phyloP scores from a whole-genome alignment of 1,140 invertebrate species.

The Dufourea novaeangliae region DNA sequence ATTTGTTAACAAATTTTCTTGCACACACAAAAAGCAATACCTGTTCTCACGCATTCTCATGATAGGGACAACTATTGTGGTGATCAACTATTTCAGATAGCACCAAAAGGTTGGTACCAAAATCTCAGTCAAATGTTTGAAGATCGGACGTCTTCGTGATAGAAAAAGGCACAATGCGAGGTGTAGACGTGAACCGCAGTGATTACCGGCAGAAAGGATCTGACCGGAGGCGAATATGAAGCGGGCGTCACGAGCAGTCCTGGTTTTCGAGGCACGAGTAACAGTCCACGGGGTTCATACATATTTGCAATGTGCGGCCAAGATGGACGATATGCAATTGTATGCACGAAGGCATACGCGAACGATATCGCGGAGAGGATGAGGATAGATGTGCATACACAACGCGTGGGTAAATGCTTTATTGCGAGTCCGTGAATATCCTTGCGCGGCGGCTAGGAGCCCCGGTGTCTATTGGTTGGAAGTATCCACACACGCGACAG shows the following conservation, averaged over 20 bases:
- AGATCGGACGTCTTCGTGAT: neutral
- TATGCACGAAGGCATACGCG: conserved; percentile 64
- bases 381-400: conserved; percentile 63
- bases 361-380: conserved; percentile 52
- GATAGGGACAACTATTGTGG: too few species aligned
- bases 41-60: too few species aligned
- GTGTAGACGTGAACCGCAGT: neutral
- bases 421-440: conserved; percentile 66
- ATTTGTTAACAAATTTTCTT: too few species aligned
- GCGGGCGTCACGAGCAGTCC: conserved; percentile 24
- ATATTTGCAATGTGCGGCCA: conserved; percentile 58
- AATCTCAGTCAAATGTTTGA: neutral
- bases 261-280: conserved; percentile 33
- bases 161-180: neutral
- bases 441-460: conserved; percentile 33
- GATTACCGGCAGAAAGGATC: conserved; percentile 9
- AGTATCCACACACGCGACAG: conserved; percentile 41
- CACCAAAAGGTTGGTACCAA: too few species aligned
- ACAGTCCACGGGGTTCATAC: conserved; percentile 52
- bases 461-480: conserved; percentile 53
- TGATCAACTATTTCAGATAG: too few species aligned
- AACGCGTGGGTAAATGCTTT: conserved; percentile 76
- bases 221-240: conserved; percentile 22
- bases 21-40: too few species aligned
- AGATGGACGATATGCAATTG: conserved; percentile 62